These are phyloP conservation scores for Cryptoblepharus egeriae DNA, from an alignment of 2,797 vertebrate species.

Conservation along the genomic window DNA sequence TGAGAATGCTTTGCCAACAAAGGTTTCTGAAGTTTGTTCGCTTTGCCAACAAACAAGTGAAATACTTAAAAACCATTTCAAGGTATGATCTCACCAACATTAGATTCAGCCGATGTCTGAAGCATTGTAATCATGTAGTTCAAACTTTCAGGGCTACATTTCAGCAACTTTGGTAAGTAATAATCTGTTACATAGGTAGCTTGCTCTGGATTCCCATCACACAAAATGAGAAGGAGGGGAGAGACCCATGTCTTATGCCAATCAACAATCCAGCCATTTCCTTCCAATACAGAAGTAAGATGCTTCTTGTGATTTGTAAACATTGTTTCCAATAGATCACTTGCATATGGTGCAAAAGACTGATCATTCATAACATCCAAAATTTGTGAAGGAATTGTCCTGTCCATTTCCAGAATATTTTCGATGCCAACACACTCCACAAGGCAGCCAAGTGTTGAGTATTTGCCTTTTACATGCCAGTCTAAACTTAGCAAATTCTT, in stretches of 20 bases:
- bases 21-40: no score
- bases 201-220: slow-evolving; percentile 85
- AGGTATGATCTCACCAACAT: slow-evolving; percentile 72
- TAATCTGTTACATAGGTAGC: slow-evolving; percentile 93
- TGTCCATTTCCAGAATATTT: slow-evolving; percentile 82
- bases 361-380: slow-evolving; percentile 91
- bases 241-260: slow-evolving; percentile 93
- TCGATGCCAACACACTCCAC: slow-evolving; percentile 87
- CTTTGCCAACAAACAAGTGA: neutral
- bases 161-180: slow-evolving; percentile 90
- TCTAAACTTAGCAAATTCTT: slow-evolving; percentile 85
- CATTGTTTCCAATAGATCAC: slow-evolving; percentile 92
- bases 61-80: neutral
- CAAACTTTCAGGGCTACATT: slow-evolving; percentile 89
- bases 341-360: slow-evolving; percentile 90
- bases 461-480: slow-evolving; percentile 95
- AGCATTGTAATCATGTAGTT: slow-evolving; percentile 90
- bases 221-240: slow-evolving; percentile 88
- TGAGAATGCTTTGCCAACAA: neutral
- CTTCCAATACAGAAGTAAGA: slow-evolving; percentile 71
- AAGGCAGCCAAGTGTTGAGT: slow-evolving; percentile 85
- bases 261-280: slow-evolving; percentile 78
- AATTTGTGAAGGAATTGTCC: slow-evolving; percentile 83
- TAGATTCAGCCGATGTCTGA: slow-evolving; percentile 77
- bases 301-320: slow-evolving; percentile 89